Evolutionary conservation across 2,888 invertebrate species (phyloP), one percentile per base, ranked within the genome.

Genomic region (Cephus runcator): DNA sequence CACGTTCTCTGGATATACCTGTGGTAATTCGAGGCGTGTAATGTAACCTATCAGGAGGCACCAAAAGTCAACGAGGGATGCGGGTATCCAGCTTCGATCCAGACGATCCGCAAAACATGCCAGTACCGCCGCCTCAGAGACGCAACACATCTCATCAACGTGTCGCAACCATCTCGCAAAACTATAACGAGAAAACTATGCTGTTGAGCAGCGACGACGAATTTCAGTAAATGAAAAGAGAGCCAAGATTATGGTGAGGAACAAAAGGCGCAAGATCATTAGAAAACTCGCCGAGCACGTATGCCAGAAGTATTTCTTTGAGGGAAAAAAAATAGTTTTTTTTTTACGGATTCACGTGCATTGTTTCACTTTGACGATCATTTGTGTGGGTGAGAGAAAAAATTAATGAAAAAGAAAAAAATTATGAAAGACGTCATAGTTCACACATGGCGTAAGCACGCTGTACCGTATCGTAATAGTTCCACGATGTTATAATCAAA

Each of bases 181-280:
- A 96, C 92, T 98, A 98, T 93, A 98, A 97, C 92, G 98, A 98
- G 94, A 98, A 98, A 93, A 98, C 98, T 69, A 98, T 98, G 93
- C 94, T 98, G 83, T 94, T 98, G 85, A 98, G 97, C 93, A 98
- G 98, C 84, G 98, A 98, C 91, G 98, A 98, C 92, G 98, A 98
- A 92, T 97, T 97, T 92, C 97, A 97, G 93, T 97, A 93, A 93
- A 75, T 73, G 31, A 33, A 40, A 74, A 30, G 69, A 69, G 69
- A 69, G 69, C 12, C 31, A 69, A 69, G 11, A 30, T 69, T 40
- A 36, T 36, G n/a, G 23, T 3, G 30, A 15, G 69, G 69, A 69
- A 40, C 4, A 40, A 15, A 40, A 40, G 15, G 15, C 15, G 40
- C 15, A 40, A 40, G 40, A 15, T 40, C 12, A 40, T 15, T 15